Conservation (phyloP, 2,888 invertebrate species). For the Hemithea aestivaria region DNA sequence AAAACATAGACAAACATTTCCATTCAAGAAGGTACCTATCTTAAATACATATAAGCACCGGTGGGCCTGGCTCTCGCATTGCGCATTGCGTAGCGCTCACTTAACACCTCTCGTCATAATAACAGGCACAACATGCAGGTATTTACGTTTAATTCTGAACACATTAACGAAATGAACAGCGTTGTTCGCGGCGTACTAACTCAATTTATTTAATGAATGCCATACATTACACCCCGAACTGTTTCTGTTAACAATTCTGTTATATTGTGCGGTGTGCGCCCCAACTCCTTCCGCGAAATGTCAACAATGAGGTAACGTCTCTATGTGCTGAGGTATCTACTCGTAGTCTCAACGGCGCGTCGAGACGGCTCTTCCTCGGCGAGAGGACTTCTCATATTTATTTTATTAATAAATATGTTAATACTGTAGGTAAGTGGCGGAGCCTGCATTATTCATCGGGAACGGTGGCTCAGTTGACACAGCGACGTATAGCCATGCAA, state of each 20-base stretch:
- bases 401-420: slow-evolving; percentile 80
- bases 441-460: slow-evolving; percentile 73
- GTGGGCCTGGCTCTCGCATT: no score
- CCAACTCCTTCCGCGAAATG: slow-evolving; percentile 55
- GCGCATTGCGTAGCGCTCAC: no score
- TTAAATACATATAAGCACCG: no score
- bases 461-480: slow-evolving; percentile 73
- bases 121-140: slow-evolving; percentile 36
- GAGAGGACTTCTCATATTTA: slow-evolving; percentile 71
- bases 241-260: slow-evolving; percentile 63
- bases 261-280: slow-evolving; percentile 48
- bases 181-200: slow-evolving; percentile 58
- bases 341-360: not conserved
- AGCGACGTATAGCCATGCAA: slow-evolving; percentile 77
- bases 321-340: not conserved
- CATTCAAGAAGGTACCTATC: no score
- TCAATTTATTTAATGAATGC: slow-evolving; percentile 76
- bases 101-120: no score
- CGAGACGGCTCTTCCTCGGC: slow-evolving; percentile 19
- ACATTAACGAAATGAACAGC: slow-evolving; percentile 72
- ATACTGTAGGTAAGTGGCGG: slow-evolving; percentile 72
- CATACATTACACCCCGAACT: slow-evolving; percentile 58
- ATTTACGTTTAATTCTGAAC: slow-evolving; percentile 66
- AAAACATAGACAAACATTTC: no score
- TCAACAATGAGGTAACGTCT: slow-evolving; percentile 47